Evolutionary conservation across 2,888 invertebrate genomes (phyloP), one percentile per base, ranked within the genome.

Genomic region (Lucinisca nassula): DNA sequence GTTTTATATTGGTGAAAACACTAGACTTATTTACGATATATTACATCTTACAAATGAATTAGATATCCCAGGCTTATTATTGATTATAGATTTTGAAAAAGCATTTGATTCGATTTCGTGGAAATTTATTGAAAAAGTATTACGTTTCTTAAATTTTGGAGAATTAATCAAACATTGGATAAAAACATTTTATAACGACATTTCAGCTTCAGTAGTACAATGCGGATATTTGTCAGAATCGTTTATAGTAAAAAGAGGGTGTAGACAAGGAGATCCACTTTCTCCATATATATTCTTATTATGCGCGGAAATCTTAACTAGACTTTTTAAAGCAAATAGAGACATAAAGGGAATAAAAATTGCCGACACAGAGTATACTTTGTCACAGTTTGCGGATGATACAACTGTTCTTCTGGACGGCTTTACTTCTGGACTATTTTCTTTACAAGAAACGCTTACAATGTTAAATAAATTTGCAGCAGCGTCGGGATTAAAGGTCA

Each of bases 1-100:
- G 10, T 12, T 74, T 27, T 55, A 55, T 38, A 74, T 75, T 10
- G 40, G 32, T n/a, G 75, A 75, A 30, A 61, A 55, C 10, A 81
- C 38, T 45, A 38, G 81, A 32, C 24, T 45, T 2, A 81, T 81
- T 27, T 75, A 81, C 24, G 75, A 75, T 58, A 40, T 81, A 1
- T 45, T 74, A 1, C 12, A 74, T 3, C 40, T 45, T 24, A 17
- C 35, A 2, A 75, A 75, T 30, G 14, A n/a, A 8, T 21, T 27
- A 81, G 24, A 81, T 45, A 30, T 38, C 0, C 61, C 74, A 0
- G 81, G 75, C 1, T 8, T 81, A 4, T 32, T 81, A n/a, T 32
- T 81, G 3, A 75, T 81, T 45, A 17, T 75, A 2, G 75, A 73
- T 45, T 51, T 49, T 8, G 49, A 49, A n/a, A n/a, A n/a, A n/a